A percentile compares a stretch with the other conserved stretches of the same genome.
Evolutionary conservation across 2,113 vertebrate genomes (phyloP).

Genomic region (Dipodomys spectabilis): DNA sequence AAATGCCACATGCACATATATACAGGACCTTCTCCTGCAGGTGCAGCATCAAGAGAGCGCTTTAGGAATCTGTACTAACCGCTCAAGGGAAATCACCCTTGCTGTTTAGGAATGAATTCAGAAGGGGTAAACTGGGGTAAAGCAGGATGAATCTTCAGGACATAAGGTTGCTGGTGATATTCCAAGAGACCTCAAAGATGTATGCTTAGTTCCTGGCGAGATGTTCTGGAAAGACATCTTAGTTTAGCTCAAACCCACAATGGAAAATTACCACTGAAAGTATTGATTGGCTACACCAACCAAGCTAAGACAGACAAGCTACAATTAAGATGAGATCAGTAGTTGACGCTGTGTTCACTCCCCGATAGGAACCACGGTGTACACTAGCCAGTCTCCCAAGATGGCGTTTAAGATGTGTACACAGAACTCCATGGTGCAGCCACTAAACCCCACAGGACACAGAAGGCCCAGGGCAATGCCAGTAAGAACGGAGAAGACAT

Average conservation of each 20-base stretch:
- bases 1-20: not conserved
- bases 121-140: too few relatives aligned
- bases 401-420: not conserved
- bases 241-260: not conserved
- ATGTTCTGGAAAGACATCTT: not conserved
- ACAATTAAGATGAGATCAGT: slow-evolving; percentile 4
- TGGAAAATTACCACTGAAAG: slow-evolving; percentile 24
- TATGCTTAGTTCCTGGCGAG: not conserved
- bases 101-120: not conserved
- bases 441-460: too few relatives aligned
- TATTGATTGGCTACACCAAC: not conserved
- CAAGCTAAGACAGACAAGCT: not conserved
- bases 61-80: slow-evolving; percentile 28
- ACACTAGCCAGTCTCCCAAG: not conserved
- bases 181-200: not conserved
- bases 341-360: not conserved
- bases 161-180: not conserved
- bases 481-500: too few relatives aligned
- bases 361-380: not conserved
- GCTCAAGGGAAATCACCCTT: slow-evolving; percentile 7
- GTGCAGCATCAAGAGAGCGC: not conserved
- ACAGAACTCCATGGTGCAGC: not conserved
- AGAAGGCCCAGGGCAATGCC: too few relatives aligned
- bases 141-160: too few relatives aligned
- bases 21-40: not conserved